Evolutionary conservation across 2,888 invertebrate species (phyloP).

Genomic region (Diarsia rubi): DNA sequence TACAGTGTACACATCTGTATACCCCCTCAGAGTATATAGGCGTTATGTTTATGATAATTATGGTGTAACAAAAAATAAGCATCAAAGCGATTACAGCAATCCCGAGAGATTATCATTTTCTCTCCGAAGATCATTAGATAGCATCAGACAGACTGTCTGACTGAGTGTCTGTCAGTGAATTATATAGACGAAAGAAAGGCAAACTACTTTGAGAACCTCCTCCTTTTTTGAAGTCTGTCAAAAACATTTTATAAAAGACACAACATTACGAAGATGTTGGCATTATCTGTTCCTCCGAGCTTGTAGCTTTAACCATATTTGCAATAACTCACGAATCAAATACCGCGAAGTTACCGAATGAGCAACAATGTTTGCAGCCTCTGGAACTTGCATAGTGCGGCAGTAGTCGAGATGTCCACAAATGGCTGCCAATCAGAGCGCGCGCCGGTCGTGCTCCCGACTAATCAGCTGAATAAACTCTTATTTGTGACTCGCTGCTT

Average conservation of each 20-base stretch:
- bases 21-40: too few species aligned
- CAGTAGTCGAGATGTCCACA: slow-evolving; percentile 56
- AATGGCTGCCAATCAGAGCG: slow-evolving; percentile 74
- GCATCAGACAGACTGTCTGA: too few species aligned
- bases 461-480: slow-evolving; percentile 70
- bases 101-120: too few species aligned
- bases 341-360: background rate
- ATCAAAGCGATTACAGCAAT: too few species aligned
- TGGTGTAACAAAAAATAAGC: too few species aligned
- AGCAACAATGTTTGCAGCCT: slow-evolving; percentile 55
- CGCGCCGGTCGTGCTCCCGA: slow-evolving; percentile 64
- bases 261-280: background rate
- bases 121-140: too few species aligned
- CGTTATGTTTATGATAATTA: too few species aligned
- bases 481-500: slow-evolving; percentile 51
- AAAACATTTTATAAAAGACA: background rate
- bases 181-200: too few species aligned
- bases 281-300: background rate
- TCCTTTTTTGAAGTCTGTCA: too few species aligned
- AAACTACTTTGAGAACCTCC: too few species aligned
- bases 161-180: too few species aligned
- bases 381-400: slow-evolving; percentile 67
- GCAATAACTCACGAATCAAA: background rate
- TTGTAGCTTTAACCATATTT: background rate
- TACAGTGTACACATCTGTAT: too few species aligned